Evolutionary conservation across 2,797 vertebrate species (phyloP), one percentile per base, ranked within the genome.

Genomic region (Siniperca obscura): DNA sequence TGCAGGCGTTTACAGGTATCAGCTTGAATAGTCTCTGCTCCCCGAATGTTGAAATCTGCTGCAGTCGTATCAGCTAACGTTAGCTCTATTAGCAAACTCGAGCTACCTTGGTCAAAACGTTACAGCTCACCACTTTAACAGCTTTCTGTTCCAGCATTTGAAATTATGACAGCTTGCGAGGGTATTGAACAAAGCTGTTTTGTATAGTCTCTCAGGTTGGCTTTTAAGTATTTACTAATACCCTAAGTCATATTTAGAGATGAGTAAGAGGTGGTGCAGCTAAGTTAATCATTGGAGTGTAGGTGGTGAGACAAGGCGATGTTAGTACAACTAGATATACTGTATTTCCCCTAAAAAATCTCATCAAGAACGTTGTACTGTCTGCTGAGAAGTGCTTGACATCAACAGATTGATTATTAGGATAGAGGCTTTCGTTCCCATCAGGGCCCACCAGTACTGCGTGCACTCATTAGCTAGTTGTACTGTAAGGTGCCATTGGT

Each of bases 251-350:
- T 56, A 11, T 40, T 22, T 48, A 4, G 44, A 53, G 27, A 27
- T 19, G 36, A 80, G 65, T 16, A 22, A 71, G 68, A 70, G 19
- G 25, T n/a, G 66, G 36, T 76, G 70, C 36, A 42, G 59, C 40
- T 50, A 16, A 75, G 76, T 71, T 42, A 1, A 30, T 59, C 25
- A 17, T 19, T 60, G 78, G 42, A 78, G 83, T 88, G 89, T 87
- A 86, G 84, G 87, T 83, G 87, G 83, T 78, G 76, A 83, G 68
- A 73, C 69, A 30, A 86, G 84, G 89, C 89, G 88, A 64, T 78
- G 68, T 74, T 69, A 64, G 30, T 61, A 19, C 56, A 70, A 48
- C 65, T 30, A 12, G 22, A 30, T 40, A 1, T 17, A 7, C 60
- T 70, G 8, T 13, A 30, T 80, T 71, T 56, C 38, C 19, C 2